A percentile compares a stretch with the other conserved stretches of the same genome.
These are phyloP conservation scores for Cirrhinus mrigala DNA, from an alignment of 2,797 vertebrate species.

Conservation along the genomic window DNA sequence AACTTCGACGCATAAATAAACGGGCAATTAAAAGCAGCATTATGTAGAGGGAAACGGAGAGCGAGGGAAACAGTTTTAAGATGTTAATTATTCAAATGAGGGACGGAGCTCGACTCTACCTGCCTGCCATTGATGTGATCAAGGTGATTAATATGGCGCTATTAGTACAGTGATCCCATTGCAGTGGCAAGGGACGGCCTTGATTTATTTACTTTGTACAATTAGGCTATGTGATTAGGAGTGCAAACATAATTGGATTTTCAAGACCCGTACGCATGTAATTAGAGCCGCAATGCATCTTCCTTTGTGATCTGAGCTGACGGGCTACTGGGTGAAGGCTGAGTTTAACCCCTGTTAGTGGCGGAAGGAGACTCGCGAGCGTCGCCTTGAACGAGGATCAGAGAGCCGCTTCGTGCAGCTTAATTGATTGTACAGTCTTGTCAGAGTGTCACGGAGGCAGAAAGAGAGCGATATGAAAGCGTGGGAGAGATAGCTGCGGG, in stretches of 20 bases:
- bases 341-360: constrained; percentile 64
- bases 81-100: constrained; percentile 86
- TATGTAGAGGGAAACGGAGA: constrained; percentile 47
- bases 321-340: constrained; percentile 56
- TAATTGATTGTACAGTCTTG: constrained; percentile 82
- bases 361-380: constrained; percentile 52
- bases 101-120: constrained; percentile 74
- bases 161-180: constrained; percentile 83
- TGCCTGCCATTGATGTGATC: constrained; percentile 79
- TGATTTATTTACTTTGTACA: constrained; percentile 96
- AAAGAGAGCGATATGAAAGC: constrained; percentile 15
- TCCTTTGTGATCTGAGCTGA: constrained; percentile 73
- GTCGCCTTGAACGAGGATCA: constrained; percentile 46
- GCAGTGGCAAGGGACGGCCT: constrained; percentile 85
- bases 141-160: constrained; percentile 76
- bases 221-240: constrained; percentile 93
- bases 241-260: constrained; percentile 94
- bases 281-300: constrained; percentile 84
- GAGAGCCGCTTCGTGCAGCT: constrained; percentile 67
- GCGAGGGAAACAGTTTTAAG: constrained; percentile 68
- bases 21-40: constrained; percentile 76
- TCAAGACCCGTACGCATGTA: constrained; percentile 84
- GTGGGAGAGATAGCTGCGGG: constrained; percentile 55
- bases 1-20: constrained; percentile 79
- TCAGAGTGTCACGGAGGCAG: constrained; percentile 63